Evolutionary conservation across 2,888 invertebrate genomes (phyloP).

Genomic region (Amphipyra tragopoginis): DNA sequence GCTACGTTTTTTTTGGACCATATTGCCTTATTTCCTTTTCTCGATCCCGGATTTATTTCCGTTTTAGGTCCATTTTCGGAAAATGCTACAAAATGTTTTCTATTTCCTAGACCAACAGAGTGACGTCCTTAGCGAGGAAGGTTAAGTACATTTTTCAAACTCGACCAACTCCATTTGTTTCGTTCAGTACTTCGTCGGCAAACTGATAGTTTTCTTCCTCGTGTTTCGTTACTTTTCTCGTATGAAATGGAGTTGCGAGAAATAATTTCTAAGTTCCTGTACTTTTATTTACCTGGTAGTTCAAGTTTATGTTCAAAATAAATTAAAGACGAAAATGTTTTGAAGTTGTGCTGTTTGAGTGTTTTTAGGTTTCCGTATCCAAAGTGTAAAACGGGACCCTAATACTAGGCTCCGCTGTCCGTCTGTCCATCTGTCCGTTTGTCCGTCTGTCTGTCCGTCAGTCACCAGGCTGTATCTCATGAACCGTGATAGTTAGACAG

Average conservation of each 20-base stretch:
- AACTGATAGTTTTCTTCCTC: constrained; percentile 14
- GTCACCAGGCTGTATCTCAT: too few relatives aligned
- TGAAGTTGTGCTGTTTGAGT: background rate
- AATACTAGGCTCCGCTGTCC: too few relatives aligned
- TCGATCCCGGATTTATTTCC: constrained; percentile 8
- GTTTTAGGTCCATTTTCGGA: background rate
- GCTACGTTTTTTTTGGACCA: too few relatives aligned
- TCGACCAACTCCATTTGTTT: constrained; percentile 26
- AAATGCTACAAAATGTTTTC: background rate
- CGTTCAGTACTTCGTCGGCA: constrained; percentile 2
- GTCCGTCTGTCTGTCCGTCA: too few relatives aligned
- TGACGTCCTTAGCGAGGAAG: constrained; percentile 15
- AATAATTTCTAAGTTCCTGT: constrained; percentile 22
- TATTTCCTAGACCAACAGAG: background rate
- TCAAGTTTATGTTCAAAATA: background rate
- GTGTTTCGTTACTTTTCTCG: constrained; percentile 13
- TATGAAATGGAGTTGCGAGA: constrained; percentile 27
- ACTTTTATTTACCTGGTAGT: constrained; percentile 34
- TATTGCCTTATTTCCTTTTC: too few relatives aligned
- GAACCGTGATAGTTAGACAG: too few relatives aligned
- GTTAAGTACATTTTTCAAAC: constrained; percentile 35
- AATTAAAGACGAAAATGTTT: constrained; percentile 22
- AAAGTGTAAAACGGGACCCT: too few relatives aligned
- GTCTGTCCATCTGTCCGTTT: too few relatives aligned
- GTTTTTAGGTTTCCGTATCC: too few relatives aligned